Evolutionary conservation across 1,140 invertebrate genomes (phyloP).

Genomic region (Chymomyza costata): DNA sequence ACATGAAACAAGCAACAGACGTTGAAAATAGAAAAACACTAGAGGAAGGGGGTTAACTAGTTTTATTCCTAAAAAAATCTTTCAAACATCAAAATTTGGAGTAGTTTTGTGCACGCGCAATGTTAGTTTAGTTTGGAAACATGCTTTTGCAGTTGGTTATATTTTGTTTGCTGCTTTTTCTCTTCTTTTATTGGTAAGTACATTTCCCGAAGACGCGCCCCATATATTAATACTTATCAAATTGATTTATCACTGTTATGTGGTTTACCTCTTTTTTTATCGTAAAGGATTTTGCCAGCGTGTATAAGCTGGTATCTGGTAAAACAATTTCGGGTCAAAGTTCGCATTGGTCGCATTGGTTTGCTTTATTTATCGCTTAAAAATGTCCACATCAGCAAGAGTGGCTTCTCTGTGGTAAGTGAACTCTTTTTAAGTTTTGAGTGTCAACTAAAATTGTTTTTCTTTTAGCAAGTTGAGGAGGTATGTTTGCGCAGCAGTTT

Average conservation of each 20-base stretch:
- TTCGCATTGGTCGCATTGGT: constrained; percentile 81
- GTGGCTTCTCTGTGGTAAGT: constrained; percentile 82
- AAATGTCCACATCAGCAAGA: constrained; percentile 81
- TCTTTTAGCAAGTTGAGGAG: constrained; percentile 87
- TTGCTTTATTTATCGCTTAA: constrained; percentile 80
- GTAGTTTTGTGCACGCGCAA: constrained; percentile 11
- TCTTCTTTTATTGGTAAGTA: constrained; percentile 65
- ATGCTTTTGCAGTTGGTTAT: constrained; percentile 61
- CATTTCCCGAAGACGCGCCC: background rate
- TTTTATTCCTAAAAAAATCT: constrained; percentile 1
- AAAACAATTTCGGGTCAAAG: constrained; percentile 79
- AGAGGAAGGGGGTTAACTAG: too few relatives aligned
- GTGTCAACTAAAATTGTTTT: too few relatives aligned
- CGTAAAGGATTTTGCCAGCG: constrained; percentile 80
- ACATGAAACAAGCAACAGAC: constrained; percentile 24
- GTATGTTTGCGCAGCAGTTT: constrained; percentile 91
- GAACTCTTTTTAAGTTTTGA: too few relatives aligned
- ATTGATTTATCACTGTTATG: too few relatives aligned
- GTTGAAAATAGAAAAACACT: constrained; percentile 17
- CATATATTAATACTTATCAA: constrained; percentile 6
- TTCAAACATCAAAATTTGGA: constrained; percentile 22
- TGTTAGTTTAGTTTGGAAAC: constrained; percentile 20
- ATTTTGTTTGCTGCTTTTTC: constrained; percentile 48
- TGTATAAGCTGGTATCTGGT: constrained; percentile 81
- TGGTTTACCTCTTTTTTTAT: too few relatives aligned